Percentiles rank a stretch among this genome's conserved stretches.
Evolutionary conservation across 1,140 invertebrate species (phyloP).

Genomic region (Rhynchophorus ferrugineus): DNA sequence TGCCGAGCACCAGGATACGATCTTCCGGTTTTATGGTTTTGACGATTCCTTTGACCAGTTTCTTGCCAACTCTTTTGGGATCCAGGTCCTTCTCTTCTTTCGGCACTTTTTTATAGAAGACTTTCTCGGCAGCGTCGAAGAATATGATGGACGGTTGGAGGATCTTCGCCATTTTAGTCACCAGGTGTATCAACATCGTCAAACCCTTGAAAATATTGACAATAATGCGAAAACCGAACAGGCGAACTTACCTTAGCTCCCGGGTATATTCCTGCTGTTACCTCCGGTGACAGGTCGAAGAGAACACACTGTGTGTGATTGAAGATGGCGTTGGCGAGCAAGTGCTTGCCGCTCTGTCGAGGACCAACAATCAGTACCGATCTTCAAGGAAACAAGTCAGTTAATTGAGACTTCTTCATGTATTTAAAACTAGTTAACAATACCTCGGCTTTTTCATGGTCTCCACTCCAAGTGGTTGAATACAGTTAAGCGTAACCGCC

Average conservation of each 20-base stretch:
- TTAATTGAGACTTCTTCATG: no score
- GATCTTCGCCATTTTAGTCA: conserved; percentile 49
- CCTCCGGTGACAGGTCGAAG: conserved; percentile 73
- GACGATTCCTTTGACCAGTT: conserved; percentile 56
- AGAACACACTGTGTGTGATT: conserved; percentile 64
- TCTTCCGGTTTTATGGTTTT: conserved; percentile 56
- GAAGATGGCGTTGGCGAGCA: conserved; percentile 71
- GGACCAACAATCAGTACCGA: conserved; percentile 72
- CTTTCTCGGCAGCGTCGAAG: conserved; percentile 73
- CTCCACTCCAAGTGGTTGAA: conserved; percentile 66
- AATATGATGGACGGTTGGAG: conserved; percentile 77
- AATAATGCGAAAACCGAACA: no score
- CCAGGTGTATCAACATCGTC: conserved; percentile 41
- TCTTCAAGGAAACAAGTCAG: conserved; percentile 32
- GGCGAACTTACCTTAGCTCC: conserved; percentile 69
- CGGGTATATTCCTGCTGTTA: conserved; percentile 66
- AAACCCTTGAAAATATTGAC: conserved; percentile 24
- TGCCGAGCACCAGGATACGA: conserved; percentile 57
- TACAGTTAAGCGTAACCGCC: conserved; percentile 64
- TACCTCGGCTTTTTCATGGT: conserved; percentile 55
- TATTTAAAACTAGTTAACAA: no score
- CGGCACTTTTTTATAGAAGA: conserved; percentile 71
- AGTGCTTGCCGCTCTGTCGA: conserved; percentile 66
- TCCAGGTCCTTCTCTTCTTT: conserved; percentile 47
- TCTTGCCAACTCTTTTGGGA: conserved; percentile 58